phyloP scores from a whole-genome alignment of 2,888 invertebrate species.

The Tethea ocularis region DNA sequence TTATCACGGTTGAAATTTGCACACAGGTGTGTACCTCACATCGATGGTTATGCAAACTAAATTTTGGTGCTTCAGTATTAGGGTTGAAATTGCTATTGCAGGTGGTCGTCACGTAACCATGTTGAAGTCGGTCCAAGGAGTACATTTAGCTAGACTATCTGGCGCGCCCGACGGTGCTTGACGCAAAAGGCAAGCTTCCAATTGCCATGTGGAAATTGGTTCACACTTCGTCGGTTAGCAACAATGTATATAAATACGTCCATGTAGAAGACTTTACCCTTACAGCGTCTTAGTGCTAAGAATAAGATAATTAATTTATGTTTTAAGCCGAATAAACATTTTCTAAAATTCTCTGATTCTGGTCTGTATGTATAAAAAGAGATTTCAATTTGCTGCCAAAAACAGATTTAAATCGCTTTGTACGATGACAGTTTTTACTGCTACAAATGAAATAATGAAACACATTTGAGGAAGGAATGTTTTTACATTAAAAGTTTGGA shows the following conservation, averaged over 20 bases:
- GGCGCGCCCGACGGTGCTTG: slow-evolving; percentile 29
- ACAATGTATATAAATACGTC: not conserved
- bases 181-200: slow-evolving; percentile 45
- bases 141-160: slow-evolving; percentile 13
- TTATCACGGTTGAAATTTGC: not conserved
- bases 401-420: too few species aligned
- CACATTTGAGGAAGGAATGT: too few species aligned
- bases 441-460: too few species aligned
- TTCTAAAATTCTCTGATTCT: too few species aligned
- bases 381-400: not conserved
- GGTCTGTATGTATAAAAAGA: too few species aligned
- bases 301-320: too few species aligned
- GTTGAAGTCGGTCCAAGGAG: slow-evolving; percentile 29
- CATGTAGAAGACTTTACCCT: too few species aligned
- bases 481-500: too few species aligned
- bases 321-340: too few species aligned
- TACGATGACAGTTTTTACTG: too few species aligned
- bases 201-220: slow-evolving; percentile 32
- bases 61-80: not conserved
- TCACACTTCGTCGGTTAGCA: slow-evolving; percentile 8
- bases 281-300: too few species aligned
- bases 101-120: not conserved
- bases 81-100: not conserved
- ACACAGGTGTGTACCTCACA: not conserved
- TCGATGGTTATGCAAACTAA: not conserved